Base-by-base conservation (phyloP, 2,113 vertebrate species). In the Pelecanoides urinatrix region DNA sequence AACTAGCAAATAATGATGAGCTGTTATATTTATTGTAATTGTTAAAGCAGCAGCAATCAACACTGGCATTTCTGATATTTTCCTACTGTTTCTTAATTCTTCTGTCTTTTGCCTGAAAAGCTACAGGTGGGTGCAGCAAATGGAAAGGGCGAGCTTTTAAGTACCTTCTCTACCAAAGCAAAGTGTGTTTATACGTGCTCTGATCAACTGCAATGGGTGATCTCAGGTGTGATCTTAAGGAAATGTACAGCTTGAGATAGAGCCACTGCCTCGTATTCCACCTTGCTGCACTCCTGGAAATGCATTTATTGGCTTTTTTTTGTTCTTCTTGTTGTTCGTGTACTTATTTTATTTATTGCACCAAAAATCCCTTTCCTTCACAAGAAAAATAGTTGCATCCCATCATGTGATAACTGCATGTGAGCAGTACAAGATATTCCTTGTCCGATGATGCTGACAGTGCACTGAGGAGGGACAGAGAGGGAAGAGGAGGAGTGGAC, bases 181-280 rank as follows among this genome's bases (percentile, higher is more conserved):
- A 88, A 78, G 13, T 0, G 22, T 71, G 20, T 18, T 30, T 49
- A 3, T 7, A 23, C 2, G 3, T 1, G 1, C 16, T 40, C 19
- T 52, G 55, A 11, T 4, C 72, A 59, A 29, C 32, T 45, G 16
- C 65, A 66, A 7, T 1, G 6, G 10, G 56, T 72, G 7, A 26
- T 7, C 22, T 56, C 50, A 53, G 68, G 29, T 49, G 29, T 16
- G 23, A 36, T 16, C 20, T 42, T 36, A 34, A 36, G 61, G 73
- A 83, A 58, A 6, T 58, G 5, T 23, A 25, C 8, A 34, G 9
- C 13, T 71, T 74, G 32, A 63, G 32, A 67, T 7, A 29, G 38
- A 38, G 29, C 17, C 38, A 45, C 42, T 30, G 52, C 11, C 52
- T 66, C 8, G 1, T 58, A 42, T 62, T 5, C 32, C 36, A n/a